phyloP scores from a whole-genome alignment of 2,113 vertebrate genomes.

The Nerophis ophidion region DNA sequence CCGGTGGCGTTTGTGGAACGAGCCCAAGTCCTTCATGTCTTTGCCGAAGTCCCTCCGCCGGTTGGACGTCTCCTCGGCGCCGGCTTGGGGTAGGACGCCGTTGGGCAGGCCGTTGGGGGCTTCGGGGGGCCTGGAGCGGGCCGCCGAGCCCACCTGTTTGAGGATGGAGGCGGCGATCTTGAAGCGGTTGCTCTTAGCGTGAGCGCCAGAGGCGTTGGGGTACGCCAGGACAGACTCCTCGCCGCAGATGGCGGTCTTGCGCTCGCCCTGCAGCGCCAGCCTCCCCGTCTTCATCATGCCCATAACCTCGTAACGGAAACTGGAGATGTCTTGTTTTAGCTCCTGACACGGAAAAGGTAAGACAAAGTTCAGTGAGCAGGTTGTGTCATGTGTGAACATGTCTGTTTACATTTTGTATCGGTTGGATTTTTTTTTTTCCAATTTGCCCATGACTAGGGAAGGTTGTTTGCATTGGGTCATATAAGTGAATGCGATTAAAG shows the following conservation, averaged over 20 bases:
- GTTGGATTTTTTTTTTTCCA: too few species aligned
- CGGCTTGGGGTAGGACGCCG: constrained; percentile 66
- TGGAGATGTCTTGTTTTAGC: constrained; percentile 97
- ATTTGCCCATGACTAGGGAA: too few species aligned
- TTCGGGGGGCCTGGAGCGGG: constrained; percentile 58
- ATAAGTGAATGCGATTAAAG: too few species aligned
- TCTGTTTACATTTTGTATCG: too few species aligned
- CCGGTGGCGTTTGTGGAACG: constrained; percentile 80
- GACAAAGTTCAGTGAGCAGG: too few species aligned
- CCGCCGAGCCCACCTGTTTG: constrained; percentile 73
- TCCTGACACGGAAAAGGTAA: constrained; percentile 70
- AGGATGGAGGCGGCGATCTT: constrained; percentile 84
- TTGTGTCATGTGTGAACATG: too few species aligned
- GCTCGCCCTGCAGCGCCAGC: constrained; percentile 60
- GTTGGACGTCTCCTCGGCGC: constrained; percentile 58
- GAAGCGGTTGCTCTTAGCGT: constrained; percentile 81
- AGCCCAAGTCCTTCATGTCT: constrained; percentile 76
- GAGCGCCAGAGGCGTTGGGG: constrained; percentile 68
- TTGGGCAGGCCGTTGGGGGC: constrained; percentile 77
- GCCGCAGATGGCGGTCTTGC: constrained; percentile 34
- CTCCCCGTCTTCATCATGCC: constrained; percentile 88
- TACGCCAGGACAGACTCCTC: constrained; percentile 66
- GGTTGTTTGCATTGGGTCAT: too few species aligned
- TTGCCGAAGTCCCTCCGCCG: constrained; percentile 76
- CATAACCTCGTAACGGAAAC: constrained; percentile 96